Conservation (phyloP, 2,113 vertebrate species). For the Ramphastos sulfuratus region DNA sequence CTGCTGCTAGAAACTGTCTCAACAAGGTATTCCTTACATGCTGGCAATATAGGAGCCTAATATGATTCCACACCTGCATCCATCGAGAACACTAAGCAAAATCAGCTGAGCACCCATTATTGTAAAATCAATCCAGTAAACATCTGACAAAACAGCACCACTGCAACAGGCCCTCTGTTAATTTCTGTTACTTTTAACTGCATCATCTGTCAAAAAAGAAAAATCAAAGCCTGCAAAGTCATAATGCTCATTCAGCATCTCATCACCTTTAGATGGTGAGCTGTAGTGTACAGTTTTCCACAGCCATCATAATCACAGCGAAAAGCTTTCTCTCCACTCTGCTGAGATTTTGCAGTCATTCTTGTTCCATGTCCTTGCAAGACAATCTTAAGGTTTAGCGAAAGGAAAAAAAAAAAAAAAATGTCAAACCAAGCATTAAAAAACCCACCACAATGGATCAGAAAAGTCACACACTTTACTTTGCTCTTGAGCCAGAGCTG, state of each 20-base stretch:
- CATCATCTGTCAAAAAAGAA: neutral
- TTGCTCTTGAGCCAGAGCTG: neutral
- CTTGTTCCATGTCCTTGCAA: conserved; percentile 90
- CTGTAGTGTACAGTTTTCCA: conserved; percentile 97
- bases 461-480: neutral
- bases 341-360: conserved; percentile 82
- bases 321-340: conserved; percentile 95
- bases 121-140: neutral
- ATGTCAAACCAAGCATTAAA: neutral
- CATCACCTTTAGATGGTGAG: conserved; percentile 94
- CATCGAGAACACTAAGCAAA: neutral
- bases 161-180: neutral
- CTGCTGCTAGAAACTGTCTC: neutral
- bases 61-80: neutral
- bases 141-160: neutral
- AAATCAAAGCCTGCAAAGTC: neutral
- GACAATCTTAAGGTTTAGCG: conserved; percentile 85
- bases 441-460: neutral
- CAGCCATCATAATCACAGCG: conserved; percentile 96
- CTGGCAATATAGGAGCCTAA: neutral
- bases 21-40: neutral
- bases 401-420: neutral
- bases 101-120: neutral
- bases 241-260: neutral
- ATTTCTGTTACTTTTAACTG: neutral